Evolutionary conservation across 2,797 vertebrate species (phyloP), one percentile per base, ranked within the genome.

Genomic region (Anabas testudineus): DNA sequence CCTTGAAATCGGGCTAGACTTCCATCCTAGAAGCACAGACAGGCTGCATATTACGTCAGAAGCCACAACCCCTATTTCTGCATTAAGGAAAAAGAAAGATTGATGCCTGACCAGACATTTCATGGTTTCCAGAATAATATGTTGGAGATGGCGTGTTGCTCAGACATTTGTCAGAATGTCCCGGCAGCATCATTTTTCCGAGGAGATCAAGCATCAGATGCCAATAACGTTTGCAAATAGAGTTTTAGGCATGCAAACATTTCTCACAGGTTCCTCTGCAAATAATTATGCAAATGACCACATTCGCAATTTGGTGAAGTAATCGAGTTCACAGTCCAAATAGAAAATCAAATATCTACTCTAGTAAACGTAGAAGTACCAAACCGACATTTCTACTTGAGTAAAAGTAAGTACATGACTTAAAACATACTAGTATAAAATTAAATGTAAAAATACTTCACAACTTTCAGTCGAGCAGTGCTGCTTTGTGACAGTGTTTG

Each of bases 1-100:
- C 93, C 94, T 93, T 95, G 94, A 94, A 94, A 93, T 92, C 88
- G 54, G 83, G 87, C 88, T 80, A 79, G 88, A 85, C 88, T 88
- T 91, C 87, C 81, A 90, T 92, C 86, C 85, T 77, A 10, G 65
- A 62, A 68, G 81, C 62, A 54, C 83, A 74, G 84, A 80, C 86
- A 66, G 86, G 80, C 84, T 72, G 71, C 78, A 70, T 80, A 80
- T 91, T 88, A 86, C 76, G 74, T 92, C 87, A 90, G 70, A 69
- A 87, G 86, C 76, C 70, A 2, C 37, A 64, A 90, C 90, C 89
- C 90, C 85, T 87, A 87, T 89, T 87, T 88, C 81, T 82, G 75
- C 88, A 79, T 81, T 76, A 71, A 70, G 56, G 65, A 51, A 76
- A 80, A 83, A 71, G 67, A 87, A 84, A 90, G 90, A 89, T 88